Percentiles rank a stretch among this genome's conserved stretches.
Conservation (phyloP, 2,888 invertebrate species). For the Ommatoiulus sabulosus region DNA sequence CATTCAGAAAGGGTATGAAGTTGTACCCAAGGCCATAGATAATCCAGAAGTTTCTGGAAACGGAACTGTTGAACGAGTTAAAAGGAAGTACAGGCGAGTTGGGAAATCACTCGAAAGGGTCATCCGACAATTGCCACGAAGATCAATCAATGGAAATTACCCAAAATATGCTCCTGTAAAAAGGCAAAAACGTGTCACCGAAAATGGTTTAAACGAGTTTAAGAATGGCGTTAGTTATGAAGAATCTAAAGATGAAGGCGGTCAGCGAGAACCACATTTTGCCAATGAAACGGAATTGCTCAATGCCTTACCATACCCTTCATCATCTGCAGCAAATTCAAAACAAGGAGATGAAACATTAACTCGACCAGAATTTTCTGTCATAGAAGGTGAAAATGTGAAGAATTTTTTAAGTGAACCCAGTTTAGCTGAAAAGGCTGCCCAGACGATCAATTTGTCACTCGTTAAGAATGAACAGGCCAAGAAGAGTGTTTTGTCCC, state of each 20-base stretch:
- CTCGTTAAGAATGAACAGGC: not conserved
- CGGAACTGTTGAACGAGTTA: not conserved
- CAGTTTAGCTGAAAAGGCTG: not conserved
- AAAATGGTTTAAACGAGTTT: not conserved
- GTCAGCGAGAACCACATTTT: not conserved
- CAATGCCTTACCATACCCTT: not conserved
- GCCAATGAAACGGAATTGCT: not conserved
- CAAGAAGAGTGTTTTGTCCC: constrained; percentile 1
- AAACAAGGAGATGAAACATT: not conserved
- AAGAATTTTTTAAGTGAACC: not conserved
- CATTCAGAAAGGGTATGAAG: not conserved
- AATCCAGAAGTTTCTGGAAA: not conserved
- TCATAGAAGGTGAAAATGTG: not conserved
- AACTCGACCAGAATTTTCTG: not conserved
- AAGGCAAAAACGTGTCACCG: not conserved
- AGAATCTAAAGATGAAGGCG: not conserved
- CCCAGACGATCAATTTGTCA: not conserved
- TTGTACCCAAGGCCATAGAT: not conserved
- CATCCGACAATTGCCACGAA: not conserved
- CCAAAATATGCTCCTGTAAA: not conserved
- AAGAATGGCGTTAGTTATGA: not conserved
- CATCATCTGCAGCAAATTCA: not conserved
- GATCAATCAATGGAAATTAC: not conserved
- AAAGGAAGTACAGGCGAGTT: not conserved
- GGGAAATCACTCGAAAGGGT: not conserved